phyloP scores from a whole-genome alignment of 2,113 vertebrate genomes.

The Odontophorus gujanensis region DNA sequence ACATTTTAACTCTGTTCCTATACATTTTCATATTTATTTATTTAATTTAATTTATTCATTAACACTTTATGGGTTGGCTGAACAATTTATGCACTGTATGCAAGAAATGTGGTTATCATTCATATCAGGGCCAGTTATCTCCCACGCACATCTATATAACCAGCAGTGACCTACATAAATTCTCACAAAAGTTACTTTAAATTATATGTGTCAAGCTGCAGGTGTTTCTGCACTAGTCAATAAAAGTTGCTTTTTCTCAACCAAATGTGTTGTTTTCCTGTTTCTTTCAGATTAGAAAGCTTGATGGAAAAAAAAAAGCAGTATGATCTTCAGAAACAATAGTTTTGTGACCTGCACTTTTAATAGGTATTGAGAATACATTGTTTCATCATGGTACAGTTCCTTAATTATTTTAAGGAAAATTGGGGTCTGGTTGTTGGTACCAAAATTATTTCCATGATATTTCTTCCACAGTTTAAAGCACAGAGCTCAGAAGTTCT shows the following conservation, averaged over 20 bases:
- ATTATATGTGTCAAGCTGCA: slow-evolving; percentile 45
- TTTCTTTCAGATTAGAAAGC: slow-evolving; percentile 32
- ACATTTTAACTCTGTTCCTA: slow-evolving; percentile 67
- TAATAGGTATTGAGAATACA: neutral
- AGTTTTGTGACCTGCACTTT: slow-evolving; percentile 37
- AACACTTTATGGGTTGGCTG: slow-evolving; percentile 20
- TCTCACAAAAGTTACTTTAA: slow-evolving; percentile 30
- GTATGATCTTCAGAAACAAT: slow-evolving; percentile 45
- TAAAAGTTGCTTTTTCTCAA: slow-evolving; percentile 6
- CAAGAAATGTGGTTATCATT: neutral
- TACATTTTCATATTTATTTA: neutral
- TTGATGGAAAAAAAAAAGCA: neutral
- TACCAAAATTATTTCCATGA: slow-evolving; percentile 49
- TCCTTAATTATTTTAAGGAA: slow-evolving; percentile 60
- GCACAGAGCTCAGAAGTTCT: slow-evolving; percentile 31
- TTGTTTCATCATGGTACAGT: slow-evolving; percentile 1
- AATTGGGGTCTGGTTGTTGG: slow-evolving; percentile 49
- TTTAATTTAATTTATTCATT: neutral
- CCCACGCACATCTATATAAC: slow-evolving; percentile 16
- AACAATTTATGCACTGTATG: slow-evolving; percentile 12
- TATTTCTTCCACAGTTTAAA: slow-evolving; percentile 32
- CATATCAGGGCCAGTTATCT: slow-evolving; percentile 36
- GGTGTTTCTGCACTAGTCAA: slow-evolving; percentile 59
- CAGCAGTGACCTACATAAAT: slow-evolving; percentile 79
- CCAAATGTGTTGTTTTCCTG: slow-evolving; percentile 31